These are phyloP conservation scores for Holacanthus passer DNA, from an alignment of 2,113 vertebrate genomes.

Conservation along the genomic window DNA sequence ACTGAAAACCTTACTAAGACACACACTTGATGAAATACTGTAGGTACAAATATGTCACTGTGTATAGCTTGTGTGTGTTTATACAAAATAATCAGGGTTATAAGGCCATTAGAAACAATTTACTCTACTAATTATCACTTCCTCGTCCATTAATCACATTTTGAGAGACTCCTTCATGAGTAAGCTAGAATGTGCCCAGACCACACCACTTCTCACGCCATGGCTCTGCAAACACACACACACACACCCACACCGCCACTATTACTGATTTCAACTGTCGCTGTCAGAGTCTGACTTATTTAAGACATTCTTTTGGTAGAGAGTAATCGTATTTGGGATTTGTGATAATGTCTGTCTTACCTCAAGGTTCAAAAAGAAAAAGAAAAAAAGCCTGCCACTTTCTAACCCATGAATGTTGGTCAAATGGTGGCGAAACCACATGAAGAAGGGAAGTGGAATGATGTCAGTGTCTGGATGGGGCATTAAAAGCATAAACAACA, in stretches of 20 bases:
- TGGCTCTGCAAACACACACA: conserved; percentile 39
- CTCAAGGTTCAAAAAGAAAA: conserved; percentile 44
- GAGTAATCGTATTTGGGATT: conserved; percentile 67
- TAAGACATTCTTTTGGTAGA: conserved; percentile 62
- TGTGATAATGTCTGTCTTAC: conserved; percentile 64
- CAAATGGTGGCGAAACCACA: conserved; percentile 68
- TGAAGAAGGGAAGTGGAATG: conserved; percentile 63
- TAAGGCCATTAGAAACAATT: conserved; percentile 65
- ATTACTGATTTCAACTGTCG: conserved; percentile 30
- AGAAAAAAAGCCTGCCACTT: conserved; percentile 33
- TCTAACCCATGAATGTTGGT: conserved; percentile 57
- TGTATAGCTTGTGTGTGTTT: conserved; percentile 36
- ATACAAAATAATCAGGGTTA: conserved; percentile 50
- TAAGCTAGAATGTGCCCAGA: conserved; percentile 38
- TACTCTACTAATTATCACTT: conserved; percentile 71
- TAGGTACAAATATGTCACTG: conserved; percentile 37
- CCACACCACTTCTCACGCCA: conserved; percentile 54
- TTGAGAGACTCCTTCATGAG: conserved; percentile 34
- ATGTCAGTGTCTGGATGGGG: conserved; percentile 74
- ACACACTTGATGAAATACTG: conserved; percentile 31
- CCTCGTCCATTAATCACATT: conserved; percentile 74
- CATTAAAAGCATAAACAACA: conserved; percentile 71
- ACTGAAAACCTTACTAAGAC: conserved; percentile 17
- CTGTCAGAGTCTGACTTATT: conserved; percentile 37
- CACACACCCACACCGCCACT: conserved; percentile 25